These are phyloP conservation scores for Rhinichthys osculus DNA, from an alignment of 2,797 vertebrate genomes.

Conservation along the genomic window DNA sequence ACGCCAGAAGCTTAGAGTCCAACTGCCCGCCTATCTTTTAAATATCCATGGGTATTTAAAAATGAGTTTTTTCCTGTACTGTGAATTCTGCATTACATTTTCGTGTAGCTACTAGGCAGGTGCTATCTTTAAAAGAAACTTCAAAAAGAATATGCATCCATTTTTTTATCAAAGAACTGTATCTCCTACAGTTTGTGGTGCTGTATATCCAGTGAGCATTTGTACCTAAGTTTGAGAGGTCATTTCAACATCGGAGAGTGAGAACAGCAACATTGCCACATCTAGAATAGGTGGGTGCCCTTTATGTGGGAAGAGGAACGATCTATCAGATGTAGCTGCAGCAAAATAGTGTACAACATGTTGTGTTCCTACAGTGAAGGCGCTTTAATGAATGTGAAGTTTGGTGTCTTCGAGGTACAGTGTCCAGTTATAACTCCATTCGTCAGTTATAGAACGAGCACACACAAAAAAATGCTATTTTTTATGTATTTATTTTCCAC, in stretches of 20 bases:
- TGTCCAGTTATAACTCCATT: background rate
- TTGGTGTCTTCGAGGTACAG: background rate
- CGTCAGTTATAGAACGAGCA: background rate
- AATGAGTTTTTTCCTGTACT: background rate
- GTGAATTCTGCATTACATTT: slow-evolving; percentile 14
- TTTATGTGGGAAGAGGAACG: slow-evolving; percentile 21
- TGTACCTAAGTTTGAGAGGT: background rate
- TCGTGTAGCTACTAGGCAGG: background rate
- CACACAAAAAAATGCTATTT: background rate
- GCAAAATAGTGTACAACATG: background rate
- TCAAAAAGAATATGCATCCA: background rate
- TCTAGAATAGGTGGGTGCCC: background rate
- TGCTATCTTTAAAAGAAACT: slow-evolving; percentile 34
- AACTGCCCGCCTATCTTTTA: background rate
- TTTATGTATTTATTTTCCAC: background rate
- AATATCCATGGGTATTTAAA: slow-evolving; percentile 31
- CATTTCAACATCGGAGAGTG: background rate
- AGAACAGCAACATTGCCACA: background rate
- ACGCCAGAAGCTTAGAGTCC: background rate
- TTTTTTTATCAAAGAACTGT: background rate
- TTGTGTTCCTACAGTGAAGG: background rate
- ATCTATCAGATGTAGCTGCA: background rate
- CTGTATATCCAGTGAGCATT: slow-evolving; percentile 6
- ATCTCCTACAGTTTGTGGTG: background rate
- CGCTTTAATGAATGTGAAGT: background rate